Evolutionary conservation across 2,888 invertebrate genomes (phyloP), one percentile per base, ranked within the genome.

Genomic region (Dasysyrphus albostriatus): DNA sequence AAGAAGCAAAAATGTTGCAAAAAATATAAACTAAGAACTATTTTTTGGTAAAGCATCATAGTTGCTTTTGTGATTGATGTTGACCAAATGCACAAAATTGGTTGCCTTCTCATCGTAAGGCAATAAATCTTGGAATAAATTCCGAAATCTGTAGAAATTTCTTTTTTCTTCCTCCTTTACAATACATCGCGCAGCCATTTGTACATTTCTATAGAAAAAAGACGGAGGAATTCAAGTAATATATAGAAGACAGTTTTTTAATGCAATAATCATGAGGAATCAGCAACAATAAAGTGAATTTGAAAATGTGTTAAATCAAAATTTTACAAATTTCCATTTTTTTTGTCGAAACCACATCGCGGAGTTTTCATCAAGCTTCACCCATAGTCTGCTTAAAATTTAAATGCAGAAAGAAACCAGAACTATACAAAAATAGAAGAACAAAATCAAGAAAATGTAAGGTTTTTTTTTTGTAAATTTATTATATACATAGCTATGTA

Each of bases 111-210:
- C 74, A 67, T 77, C 67, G 39, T 69, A 61, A 77, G 63, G 61
- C 73, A 63, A 47, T 37, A 54, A 61, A 37, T 32, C 32, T 32
- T 47, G 16, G 9, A 54, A 10, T 49, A 75, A 76, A 34, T 16
- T 47, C 59, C n/a, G 44, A 72, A 77, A 34, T 72, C 51, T 42
- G 37, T 42, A 42, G 39, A 83, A 79, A 72, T 58, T 76, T 76
- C 54, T 47, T 77, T 56, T 77, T 69, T 19, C 63, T 58, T 77
- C 51, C 12, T 32, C 56, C 19, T 59, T 8, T 29, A 42, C 9
- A 16, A 83, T 44, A 47, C 76, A 61, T 74, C 85, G 73, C 82
- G 82, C 78, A 87, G 82, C 85, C 85, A 87, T 87, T 84, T 42
- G 42, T 61, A 59, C 19, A 37, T 59, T 65, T 65, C 12, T 32